phyloP scores from a whole-genome alignment of 2,113 vertebrate genomes.

The Illadopsis cleaveri region DNA sequence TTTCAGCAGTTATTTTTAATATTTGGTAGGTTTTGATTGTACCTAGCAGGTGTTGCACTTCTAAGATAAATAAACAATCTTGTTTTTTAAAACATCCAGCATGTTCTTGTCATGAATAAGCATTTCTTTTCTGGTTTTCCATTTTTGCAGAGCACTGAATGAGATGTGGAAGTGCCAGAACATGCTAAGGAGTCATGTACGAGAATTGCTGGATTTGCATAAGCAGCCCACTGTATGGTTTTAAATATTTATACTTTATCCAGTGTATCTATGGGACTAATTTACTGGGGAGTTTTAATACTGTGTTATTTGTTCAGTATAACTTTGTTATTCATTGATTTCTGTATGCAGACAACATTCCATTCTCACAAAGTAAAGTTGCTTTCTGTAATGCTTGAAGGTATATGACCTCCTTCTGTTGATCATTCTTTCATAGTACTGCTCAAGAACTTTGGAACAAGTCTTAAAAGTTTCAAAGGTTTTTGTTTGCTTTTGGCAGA shows the following conservation, averaged over 20 bases:
- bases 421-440: background rate
- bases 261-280: background rate
- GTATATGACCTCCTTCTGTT: background rate
- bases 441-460: background rate
- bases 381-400: background rate
- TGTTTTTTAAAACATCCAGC: background rate
- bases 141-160: slow-evolving; percentile 87
- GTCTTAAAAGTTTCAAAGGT: background rate
- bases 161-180: slow-evolving; percentile 99
- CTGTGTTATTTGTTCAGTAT: background rate
- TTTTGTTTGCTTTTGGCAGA: background rate
- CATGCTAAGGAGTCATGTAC: slow-evolving; percentile 93
- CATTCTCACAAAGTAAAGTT: background rate
- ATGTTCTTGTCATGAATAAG: background rate
- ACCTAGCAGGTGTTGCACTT: background rate
- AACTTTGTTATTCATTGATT: background rate
- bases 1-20: background rate
- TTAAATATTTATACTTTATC: slow-evolving; percentile 1
- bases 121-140: background rate
- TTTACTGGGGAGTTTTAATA: background rate
- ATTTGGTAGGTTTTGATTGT: background rate
- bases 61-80: background rate
- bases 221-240: slow-evolving; percentile 90
- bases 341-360: background rate
- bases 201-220: slow-evolving; percentile 95